Percentiles rank a stretch among this genome's conserved stretches.
Evolutionary conservation across 2,888 invertebrate species (phyloP).

Genomic region (Volucella zonaria): DNA sequence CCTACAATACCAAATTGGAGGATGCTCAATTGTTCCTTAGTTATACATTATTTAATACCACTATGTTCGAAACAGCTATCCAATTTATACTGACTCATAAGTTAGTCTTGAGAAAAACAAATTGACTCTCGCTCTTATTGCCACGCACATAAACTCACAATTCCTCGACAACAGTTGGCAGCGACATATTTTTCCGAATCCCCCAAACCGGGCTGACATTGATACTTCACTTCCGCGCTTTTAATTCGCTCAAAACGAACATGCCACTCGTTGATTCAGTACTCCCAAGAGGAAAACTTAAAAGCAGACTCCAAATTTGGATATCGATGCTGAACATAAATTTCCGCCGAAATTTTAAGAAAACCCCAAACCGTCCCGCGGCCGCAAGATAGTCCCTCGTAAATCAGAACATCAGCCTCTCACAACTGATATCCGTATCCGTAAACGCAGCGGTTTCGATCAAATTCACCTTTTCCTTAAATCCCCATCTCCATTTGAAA

Average conservation of each 20-base stretch:
- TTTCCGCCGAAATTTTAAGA: constrained; percentile 35
- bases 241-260: constrained; percentile 36
- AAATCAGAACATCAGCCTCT: constrained; percentile 69
- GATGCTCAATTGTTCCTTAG: no score
- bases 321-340: constrained; percentile 63
- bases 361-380: constrained; percentile 48
- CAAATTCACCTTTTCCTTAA: constrained; percentile 52
- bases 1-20: no score
- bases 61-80: no score
- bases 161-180: constrained; percentile 12
- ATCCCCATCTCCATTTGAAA: no score
- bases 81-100: no score
- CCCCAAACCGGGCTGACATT: constrained; percentile 38
- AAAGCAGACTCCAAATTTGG: constrained; percentile 35
- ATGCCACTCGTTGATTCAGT: constrained; percentile 27
- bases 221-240: constrained; percentile 18
- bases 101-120: neutral
- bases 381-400: constrained; percentile 65
- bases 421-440: constrained; percentile 7
- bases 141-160: constrained; percentile 50
- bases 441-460: constrained; percentile 44
- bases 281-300: neutral
- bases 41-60: no score
- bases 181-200: constrained; percentile 49
- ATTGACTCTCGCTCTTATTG: neutral